Base-by-base conservation (phyloP, 92 coral and sea anemone species). In the Umimayanthus kanabou region DNA sequence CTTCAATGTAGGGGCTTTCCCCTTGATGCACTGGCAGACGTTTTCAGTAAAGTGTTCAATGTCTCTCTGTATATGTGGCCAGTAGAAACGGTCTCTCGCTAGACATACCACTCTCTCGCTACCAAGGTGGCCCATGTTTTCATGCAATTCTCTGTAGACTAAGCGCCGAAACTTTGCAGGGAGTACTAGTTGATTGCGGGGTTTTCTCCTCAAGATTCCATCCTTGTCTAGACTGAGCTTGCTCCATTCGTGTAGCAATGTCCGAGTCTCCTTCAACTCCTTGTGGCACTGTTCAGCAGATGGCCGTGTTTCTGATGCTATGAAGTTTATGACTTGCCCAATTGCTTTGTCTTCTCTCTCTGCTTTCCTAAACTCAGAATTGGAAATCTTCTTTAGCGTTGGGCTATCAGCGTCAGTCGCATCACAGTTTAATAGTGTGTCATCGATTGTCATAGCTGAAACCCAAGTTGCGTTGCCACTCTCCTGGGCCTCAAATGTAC, bases 181-280 rank as follows among this genome's bases (percentile, higher is more conserved):
- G 50, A 92, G 80, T 4, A 92, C 87, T 16, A 86, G 57, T 90
- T 92, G 90, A 15, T 85, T 50, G 22, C 85, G 14, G 69, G 69
- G 67, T 9, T 47, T 53, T 16, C 90, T 61, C 64, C 88, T 74
- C 26, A 92, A 84, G 80, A 92, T 78, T 23, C 91, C 90, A 81
- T 89, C 92, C 80, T 83, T 40, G 75, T 86, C 90, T 22, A 89
- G 23, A 55, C 80, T 40, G 40, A 92, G 86, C 82, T 82, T 92
- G 13, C 89, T 61, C 92, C 94, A 92, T 90, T 92, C 73, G 11
- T 88, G 85, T 13, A 91, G 82, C 61, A 88, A 85, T 20, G 37
- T 81, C 82, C 81, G 85, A 0, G 86, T 88, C 50, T 77, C 81
- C 28, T 73, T 74, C 37, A 84, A 83, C 85, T 85, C 87, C 40